phyloP scores from a whole-genome alignment of 2,113 vertebrate species.

The Saimiri boliviensis region DNA sequence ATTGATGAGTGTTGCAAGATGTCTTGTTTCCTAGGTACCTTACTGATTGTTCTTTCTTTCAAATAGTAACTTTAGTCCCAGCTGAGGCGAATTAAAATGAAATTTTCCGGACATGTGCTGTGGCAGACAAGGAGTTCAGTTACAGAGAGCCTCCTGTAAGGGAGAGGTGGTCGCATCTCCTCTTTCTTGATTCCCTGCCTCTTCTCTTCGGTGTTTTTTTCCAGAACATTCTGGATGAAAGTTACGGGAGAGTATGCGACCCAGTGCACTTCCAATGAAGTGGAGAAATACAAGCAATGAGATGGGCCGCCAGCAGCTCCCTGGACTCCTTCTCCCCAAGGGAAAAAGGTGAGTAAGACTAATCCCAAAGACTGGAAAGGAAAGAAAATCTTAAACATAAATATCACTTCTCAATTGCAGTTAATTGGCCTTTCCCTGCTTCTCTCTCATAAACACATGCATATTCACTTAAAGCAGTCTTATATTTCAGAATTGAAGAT shows the following conservation, averaged over 20 bases:
- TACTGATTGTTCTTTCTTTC: neutral
- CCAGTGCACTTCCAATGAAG: neutral
- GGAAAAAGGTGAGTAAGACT: neutral
- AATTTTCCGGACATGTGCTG: neutral
- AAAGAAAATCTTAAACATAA: constrained; percentile 53
- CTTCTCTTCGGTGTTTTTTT: neutral
- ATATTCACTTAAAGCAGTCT: constrained; percentile 20
- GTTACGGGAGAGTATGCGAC: neutral
- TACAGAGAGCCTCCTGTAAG: neutral
- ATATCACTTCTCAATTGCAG: constrained; percentile 14
- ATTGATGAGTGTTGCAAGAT: neutral
- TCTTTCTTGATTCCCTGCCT: neutral
- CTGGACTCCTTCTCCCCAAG: neutral
- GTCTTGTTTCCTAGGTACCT: neutral
- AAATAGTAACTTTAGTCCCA: neutral
- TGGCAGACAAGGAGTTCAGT: neutral
- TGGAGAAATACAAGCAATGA: neutral
- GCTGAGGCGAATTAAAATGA: constrained; percentile 44
- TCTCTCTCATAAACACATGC: constrained; percentile 52
- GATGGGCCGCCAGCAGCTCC: neutral
- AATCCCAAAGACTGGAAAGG: neutral
- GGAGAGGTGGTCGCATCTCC: neutral
- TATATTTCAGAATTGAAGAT: constrained; percentile 18
- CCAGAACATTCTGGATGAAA: neutral
- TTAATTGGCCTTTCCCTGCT: neutral